Conservation (phyloP, 2,888 invertebrate genomes). For the Cinara cedri region DNA sequence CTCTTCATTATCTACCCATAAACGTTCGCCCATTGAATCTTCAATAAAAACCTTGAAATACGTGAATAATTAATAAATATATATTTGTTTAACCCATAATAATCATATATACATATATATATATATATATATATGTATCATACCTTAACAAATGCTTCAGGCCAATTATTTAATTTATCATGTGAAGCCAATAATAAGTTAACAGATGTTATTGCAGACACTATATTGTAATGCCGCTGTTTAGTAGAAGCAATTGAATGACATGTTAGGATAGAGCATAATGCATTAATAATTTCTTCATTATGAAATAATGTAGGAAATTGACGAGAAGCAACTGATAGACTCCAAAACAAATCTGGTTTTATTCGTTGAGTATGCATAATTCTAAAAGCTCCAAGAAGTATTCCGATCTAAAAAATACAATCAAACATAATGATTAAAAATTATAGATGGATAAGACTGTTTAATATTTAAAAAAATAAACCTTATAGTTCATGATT, state of each 20-base stretch:
- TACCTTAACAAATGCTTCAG: conserved; percentile 88
- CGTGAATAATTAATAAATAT: conserved; percentile 5
- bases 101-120: conserved; percentile 18
- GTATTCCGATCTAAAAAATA: conserved; percentile 69
- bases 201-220: conserved; percentile 72
- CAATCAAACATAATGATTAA: too few species aligned
- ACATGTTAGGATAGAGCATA: conserved; percentile 81
- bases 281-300: conserved; percentile 76
- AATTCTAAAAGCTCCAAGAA: conserved; percentile 87
- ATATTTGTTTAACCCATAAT: background rate
- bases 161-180: conserved; percentile 85
- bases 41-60: conserved; percentile 81
- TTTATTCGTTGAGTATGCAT: conserved; percentile 80
- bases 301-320: conserved; percentile 78
- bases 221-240: conserved; percentile 59
- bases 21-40: conserved; percentile 89
- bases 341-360: conserved; percentile 77
- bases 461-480: background rate
- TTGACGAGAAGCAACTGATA: conserved; percentile 81
- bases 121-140: too few species aligned
- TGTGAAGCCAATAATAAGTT: conserved; percentile 84
- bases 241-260: conserved; percentile 65
- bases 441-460: background rate
- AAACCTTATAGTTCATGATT: background rate
- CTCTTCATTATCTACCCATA: conserved; percentile 92